A percentile compares a stretch with the other conserved stretches of the same genome.
Conservation (phyloP, 2,888 invertebrate genomes). For the Fabriciana adippe region DNA sequence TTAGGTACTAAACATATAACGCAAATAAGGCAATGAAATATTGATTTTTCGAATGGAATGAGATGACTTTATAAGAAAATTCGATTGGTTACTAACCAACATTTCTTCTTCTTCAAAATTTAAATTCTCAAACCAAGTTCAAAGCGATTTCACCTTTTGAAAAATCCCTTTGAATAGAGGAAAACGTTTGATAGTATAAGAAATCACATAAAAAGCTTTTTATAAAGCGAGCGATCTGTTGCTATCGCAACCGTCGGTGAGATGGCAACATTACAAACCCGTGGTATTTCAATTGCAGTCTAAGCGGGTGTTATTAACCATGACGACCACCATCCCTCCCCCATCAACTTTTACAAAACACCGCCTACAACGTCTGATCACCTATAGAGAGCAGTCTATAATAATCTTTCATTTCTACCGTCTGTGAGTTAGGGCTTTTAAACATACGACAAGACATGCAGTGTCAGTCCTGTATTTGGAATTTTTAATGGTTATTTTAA, state of each 20-base stretch:
- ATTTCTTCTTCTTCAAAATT: conserved; percentile 13
- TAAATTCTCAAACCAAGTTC: conserved; percentile 34
- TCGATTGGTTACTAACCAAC: conserved; percentile 7
- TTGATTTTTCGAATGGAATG: conserved; percentile 6
- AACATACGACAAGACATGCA: conserved; percentile 17
- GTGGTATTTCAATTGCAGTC: conserved; percentile 34
- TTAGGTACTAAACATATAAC: background rate
- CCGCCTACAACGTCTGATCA: conserved; percentile 72
- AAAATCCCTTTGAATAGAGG: conserved; percentile 49
- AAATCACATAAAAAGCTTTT: conserved; percentile 60
- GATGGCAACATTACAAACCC: conserved; percentile 47
- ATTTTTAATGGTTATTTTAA: background rate
- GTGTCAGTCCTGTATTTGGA: background rate
- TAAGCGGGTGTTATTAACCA: conserved; percentile 72
- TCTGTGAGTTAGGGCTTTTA: conserved; percentile 46
- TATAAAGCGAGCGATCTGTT: conserved; percentile 63
- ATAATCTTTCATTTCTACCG: conserved; percentile 70
- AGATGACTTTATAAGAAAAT: conserved; percentile 16
- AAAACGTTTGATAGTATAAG: conserved; percentile 43
- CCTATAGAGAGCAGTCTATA: conserved; percentile 74
- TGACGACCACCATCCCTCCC: conserved; percentile 70
- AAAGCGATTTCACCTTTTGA: conserved; percentile 55
- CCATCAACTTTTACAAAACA: conserved; percentile 70
- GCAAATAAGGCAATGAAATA: conserved; percentile 42
- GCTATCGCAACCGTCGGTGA: conserved; percentile 58